Percentiles rank a stretch among this genome's conserved stretches.
Evolutionary conservation across 2,888 invertebrate genomes (phyloP).

Genomic region (Eupithecia vulgata): DNA sequence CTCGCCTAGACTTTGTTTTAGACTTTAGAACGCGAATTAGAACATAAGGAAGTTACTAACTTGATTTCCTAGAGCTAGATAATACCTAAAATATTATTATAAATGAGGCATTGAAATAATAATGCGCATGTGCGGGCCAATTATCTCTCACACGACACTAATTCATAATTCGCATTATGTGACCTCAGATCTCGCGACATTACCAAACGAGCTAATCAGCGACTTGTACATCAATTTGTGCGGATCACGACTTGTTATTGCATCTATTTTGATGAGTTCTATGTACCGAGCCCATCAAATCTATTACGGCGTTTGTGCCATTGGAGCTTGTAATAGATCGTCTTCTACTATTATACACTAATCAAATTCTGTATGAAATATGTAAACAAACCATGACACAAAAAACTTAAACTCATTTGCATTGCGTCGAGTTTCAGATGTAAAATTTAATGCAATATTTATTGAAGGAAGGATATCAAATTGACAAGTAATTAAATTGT

Average conservation of each 20-base stretch:
- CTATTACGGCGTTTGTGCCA: neutral
- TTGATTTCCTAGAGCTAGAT: conserved; percentile 6
- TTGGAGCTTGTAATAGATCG: neutral
- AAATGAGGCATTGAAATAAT: conserved; percentile 8
- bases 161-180: conserved; percentile 40
- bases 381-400: too few relatives aligned
- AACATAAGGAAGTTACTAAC: neutral
- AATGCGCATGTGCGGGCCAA: conserved; percentile 25
- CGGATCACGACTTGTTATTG: conserved; percentile 35
- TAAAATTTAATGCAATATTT: too few relatives aligned
- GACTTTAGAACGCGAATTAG: neutral
- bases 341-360: neutral
- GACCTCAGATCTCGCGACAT: conserved; percentile 40
- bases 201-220: conserved; percentile 37
- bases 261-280: conserved; percentile 6
- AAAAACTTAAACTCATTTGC: too few relatives aligned
- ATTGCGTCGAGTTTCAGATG: too few relatives aligned
- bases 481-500: too few relatives aligned
- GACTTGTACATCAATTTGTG: conserved; percentile 36
- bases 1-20: neutral
- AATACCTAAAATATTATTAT: neutral
- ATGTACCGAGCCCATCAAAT: neutral
- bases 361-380: too few relatives aligned
- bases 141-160: conserved; percentile 41
- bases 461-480: too few relatives aligned